Percentiles rank a stretch among this genome's conserved stretches.
phyloP scores from a whole-genome alignment of 1,140 invertebrate species.

The Hyles euphorbiae region DNA sequence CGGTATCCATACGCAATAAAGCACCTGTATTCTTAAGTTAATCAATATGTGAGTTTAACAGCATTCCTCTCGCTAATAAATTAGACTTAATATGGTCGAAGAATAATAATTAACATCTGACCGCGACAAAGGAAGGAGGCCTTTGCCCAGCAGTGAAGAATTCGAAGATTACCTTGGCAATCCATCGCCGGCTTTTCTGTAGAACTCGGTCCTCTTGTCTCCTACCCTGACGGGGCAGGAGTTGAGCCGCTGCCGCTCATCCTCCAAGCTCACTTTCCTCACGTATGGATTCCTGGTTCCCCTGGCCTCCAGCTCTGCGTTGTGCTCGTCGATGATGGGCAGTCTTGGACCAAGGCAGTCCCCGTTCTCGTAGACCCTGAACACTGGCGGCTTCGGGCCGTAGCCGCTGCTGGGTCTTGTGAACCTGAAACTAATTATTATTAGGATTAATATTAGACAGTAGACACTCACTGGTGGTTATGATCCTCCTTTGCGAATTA shows the following conservation, averaged over 20 bases:
- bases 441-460: too few relatives aligned
- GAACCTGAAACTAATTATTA: too few relatives aligned
- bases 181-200: conserved; percentile 46
- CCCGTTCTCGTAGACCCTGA: conserved; percentile 48
- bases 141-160: too few relatives aligned
- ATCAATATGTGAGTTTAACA: too few relatives aligned
- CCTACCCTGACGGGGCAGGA: conserved; percentile 34
- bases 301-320: conserved; percentile 32
- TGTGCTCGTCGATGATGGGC: conserved; percentile 58
- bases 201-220: conserved; percentile 43
- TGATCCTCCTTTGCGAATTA: too few relatives aligned
- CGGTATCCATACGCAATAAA: too few relatives aligned
- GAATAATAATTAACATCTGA: too few relatives aligned
- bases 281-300: conserved; percentile 24
- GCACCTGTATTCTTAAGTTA: too few relatives aligned
- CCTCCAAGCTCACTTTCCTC: conserved; percentile 32
- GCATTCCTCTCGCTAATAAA: too few relatives aligned
- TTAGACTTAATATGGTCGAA: too few relatives aligned
- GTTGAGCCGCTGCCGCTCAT: conserved; percentile 31
- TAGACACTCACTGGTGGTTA: too few relatives aligned
- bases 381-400: conserved; percentile 35
- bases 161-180: conserved; percentile 37
- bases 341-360: conserved; percentile 44
- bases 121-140: too few relatives aligned
- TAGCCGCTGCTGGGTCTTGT: conserved; percentile 14